Evolutionary conservation across 2,888 invertebrate species (phyloP).

Genomic region (Synergus gifuensis): DNA sequence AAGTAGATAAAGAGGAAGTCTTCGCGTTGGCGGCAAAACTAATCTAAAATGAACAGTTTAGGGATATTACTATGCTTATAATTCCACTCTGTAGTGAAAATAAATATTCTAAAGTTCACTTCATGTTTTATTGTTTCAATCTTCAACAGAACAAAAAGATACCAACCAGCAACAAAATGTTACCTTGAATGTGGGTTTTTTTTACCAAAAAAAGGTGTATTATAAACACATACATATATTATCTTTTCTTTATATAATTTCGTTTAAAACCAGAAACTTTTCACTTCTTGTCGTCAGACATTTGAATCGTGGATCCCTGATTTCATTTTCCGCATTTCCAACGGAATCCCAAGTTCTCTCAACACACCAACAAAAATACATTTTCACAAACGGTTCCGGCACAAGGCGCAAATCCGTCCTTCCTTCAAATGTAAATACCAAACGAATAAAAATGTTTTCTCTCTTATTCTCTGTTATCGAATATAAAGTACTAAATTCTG

Average conservation of each 20-base stretch:
- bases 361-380: constrained; percentile 6
- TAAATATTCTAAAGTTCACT: background rate
- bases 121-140: background rate
- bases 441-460: constrained; percentile 2
- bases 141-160: background rate
- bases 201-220: background rate
- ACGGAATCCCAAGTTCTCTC: constrained; percentile 1
- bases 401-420: constrained; percentile 15
- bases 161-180: too few species aligned
- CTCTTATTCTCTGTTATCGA: background rate
- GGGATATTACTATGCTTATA: background rate
- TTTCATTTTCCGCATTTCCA: constrained; percentile 11
- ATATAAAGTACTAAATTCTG: background rate
- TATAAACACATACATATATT: background rate
- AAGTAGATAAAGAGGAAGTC: background rate
- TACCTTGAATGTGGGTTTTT: background rate
- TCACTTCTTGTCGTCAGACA: background rate
- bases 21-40: background rate
- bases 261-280: background rate
- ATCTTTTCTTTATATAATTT: background rate
- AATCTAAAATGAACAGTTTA: constrained; percentile 1
- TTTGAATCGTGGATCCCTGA: background rate
- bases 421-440: constrained; percentile 27
- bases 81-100: too few species aligned
- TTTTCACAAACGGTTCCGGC: constrained; percentile 8